Conservation (phyloP, 2,113 vertebrate genomes). For the Oreochromis niloticus region DNA sequence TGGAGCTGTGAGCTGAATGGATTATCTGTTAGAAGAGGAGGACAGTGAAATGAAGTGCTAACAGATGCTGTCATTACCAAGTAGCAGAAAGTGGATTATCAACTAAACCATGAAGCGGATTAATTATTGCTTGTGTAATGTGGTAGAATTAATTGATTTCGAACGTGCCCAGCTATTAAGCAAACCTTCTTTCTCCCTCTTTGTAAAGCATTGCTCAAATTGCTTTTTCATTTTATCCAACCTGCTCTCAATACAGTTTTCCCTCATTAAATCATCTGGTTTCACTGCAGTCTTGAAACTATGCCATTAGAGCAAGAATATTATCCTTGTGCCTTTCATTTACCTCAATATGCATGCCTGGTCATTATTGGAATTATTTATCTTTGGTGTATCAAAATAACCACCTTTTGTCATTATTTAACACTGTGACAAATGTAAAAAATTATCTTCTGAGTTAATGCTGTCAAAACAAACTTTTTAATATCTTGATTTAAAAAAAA, state of each 20-base stretch:
- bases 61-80: background rate
- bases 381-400: background rate
- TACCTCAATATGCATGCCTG: background rate
- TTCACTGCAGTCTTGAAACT: background rate
- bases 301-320: background rate
- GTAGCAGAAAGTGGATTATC: background rate
- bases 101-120: background rate
- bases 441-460: background rate
- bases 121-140: background rate
- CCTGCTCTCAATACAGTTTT: background rate
- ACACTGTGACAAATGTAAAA: background rate
- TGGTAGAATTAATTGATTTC: background rate
- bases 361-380: background rate
- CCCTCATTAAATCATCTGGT: background rate
- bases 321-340: background rate
- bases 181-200: background rate
- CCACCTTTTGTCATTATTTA: background rate
- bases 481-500: background rate
- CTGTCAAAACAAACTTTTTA: background rate
- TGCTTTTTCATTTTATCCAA: background rate
- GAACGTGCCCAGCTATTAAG: background rate
- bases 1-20: background rate
- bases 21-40: background rate
- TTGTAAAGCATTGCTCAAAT: background rate
- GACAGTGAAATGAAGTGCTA: background rate